phyloP scores from a whole-genome alignment of 2,797 vertebrate species.

The Discoglossus pictus region DNA sequence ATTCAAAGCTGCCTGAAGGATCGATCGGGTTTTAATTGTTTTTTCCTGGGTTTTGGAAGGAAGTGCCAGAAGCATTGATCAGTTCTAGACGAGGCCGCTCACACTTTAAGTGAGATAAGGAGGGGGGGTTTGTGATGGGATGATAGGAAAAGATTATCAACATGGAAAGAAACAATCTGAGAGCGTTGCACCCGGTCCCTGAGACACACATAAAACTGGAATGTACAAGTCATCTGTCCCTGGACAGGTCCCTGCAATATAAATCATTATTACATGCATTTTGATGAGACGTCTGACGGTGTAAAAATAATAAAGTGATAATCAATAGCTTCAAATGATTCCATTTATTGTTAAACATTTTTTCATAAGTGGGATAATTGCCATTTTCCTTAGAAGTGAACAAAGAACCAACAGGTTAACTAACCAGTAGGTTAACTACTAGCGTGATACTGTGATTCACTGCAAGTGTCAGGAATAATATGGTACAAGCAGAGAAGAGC shows the following conservation, averaged over 20 bases:
- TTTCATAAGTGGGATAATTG: conserved; percentile 6
- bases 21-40: conserved; percentile 99
- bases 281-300: background rate
- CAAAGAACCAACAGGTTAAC: conserved; percentile 25
- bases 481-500: too few relatives aligned
- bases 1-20: conserved; percentile 93
- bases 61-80: conserved; percentile 98
- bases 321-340: conserved; percentile 22
- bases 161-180: background rate
- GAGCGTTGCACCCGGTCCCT: background rate
- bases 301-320: conserved; percentile 6
- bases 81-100: conserved; percentile 79
- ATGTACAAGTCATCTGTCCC: conserved; percentile 2
- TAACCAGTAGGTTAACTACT: background rate
- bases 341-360: conserved; percentile 17
- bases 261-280: conserved; percentile 20
- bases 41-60: conserved; percentile 96
- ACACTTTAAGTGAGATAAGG: conserved; percentile 63
- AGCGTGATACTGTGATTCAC: too few relatives aligned
- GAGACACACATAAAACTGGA: conserved; percentile 1
- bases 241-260: background rate
- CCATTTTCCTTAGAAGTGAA: background rate
- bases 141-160: background rate
- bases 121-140: conserved; percentile 53
- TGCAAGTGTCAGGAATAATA: too few relatives aligned